A percentile compares a stretch with the other conserved stretches of the same genome.
Conservation (phyloP, 2,888 invertebrate species). For the Octonoba sinensis region DNA sequence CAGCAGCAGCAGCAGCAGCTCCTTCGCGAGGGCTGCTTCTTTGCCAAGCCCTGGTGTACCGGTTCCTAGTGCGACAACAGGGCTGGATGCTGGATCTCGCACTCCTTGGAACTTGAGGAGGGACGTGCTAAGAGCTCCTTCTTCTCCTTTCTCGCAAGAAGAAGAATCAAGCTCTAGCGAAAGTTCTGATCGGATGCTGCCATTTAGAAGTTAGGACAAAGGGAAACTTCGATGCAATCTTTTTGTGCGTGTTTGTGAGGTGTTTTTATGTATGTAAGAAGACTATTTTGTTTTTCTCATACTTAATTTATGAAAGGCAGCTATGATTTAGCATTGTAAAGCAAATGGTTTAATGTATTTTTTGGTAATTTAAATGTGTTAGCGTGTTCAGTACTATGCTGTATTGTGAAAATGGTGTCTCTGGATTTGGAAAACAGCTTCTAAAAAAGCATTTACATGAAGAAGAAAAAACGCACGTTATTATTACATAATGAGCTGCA, state of each 20-base stretch:
- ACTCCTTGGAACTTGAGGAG: constrained; percentile 50
- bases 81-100: constrained; percentile 8
- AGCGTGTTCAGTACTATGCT: too few species aligned
- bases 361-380: too few species aligned
- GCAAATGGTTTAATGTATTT: background rate
- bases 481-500: too few species aligned
- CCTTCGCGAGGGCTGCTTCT: background rate
- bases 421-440: too few species aligned
- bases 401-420: too few species aligned
- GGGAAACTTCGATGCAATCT: background rate
- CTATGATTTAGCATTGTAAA: background rate
- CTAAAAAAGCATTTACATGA: too few species aligned
- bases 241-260: constrained; percentile 6
- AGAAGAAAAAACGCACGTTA: too few species aligned
- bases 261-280: constrained; percentile 20
- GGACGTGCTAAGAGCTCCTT: constrained; percentile 54
- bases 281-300: background rate
- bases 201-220: constrained; percentile 31
- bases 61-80: constrained; percentile 1
- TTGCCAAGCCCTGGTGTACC: constrained; percentile 10
- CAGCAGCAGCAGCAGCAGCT: background rate
- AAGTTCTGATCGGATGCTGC: constrained; percentile 57
- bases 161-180: constrained; percentile 65
- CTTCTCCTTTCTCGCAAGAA: constrained; percentile 58
- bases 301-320: constrained; percentile 5